A percentile compares a stretch with the other conserved stretches of the same genome.
phyloP scores from a whole-genome alignment of 1,140 invertebrate species.

The Hesperophylax magnus region DNA sequence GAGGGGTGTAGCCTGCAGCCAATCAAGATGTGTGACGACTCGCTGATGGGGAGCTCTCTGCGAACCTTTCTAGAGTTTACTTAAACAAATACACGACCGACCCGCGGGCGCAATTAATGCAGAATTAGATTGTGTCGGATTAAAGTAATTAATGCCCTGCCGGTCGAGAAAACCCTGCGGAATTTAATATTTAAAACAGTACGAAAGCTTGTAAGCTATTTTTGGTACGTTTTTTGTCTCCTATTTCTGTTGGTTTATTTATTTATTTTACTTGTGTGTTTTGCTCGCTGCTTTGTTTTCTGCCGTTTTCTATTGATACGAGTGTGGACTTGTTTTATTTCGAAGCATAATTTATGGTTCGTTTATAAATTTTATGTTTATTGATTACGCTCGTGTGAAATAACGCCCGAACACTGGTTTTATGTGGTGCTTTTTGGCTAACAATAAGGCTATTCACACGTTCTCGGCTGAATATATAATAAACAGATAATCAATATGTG shows the following conservation, averaged over 20 bases:
- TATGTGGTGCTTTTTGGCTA: neutral
- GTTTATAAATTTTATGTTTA: constrained; percentile 26
- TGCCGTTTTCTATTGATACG: neutral
- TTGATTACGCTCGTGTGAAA: constrained; percentile 14
- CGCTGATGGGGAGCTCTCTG: constrained; percentile 17
- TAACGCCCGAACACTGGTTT: constrained; percentile 2
- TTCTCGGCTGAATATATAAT: neutral
- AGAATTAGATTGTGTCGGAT: constrained; percentile 44
- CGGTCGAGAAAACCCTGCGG: constrained; percentile 4
- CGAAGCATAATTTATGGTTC: constrained; percentile 1
- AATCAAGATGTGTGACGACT: constrained; percentile 29
- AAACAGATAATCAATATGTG: constrained; percentile 8
- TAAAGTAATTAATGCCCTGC: constrained; percentile 36
- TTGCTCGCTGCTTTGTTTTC: constrained; percentile 6
- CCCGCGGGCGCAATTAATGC: constrained; percentile 38
- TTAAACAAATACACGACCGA: constrained; percentile 17
- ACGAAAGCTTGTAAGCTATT: neutral
- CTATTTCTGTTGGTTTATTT: neutral
- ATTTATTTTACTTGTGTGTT: neutral
- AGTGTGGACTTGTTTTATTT: constrained; percentile 10
- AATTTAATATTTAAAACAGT: constrained; percentile 39
- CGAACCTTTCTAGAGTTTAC: constrained; percentile 11
- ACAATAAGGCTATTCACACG: constrained; percentile 18
- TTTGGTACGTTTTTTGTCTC: neutral
- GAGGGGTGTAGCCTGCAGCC: neutral